Evolutionary conservation across 2,888 invertebrate genomes (phyloP), one percentile per base, ranked within the genome.

Genomic region (Drosophila neutralis): DNA sequence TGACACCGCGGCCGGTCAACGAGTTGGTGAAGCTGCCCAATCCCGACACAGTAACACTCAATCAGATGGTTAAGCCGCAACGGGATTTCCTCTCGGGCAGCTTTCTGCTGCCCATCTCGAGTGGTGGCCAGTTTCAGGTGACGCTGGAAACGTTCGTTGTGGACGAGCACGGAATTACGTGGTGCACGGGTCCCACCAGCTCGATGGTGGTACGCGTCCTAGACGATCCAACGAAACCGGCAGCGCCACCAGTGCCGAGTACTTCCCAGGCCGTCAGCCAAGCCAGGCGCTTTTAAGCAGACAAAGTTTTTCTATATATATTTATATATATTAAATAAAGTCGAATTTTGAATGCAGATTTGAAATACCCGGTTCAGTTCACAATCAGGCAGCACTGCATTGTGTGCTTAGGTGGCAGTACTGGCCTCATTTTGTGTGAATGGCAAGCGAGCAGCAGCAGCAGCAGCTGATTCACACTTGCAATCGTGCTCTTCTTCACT

Each of bases 21-120:
- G 89, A 84, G 51, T 10, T 54, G 73, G 78, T 66, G 1, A 92
- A 92, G 68, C 65, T 80, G 36, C 77, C 86, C n/a, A 62, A 78
- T 27, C 92, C 82, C 56, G 93, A 93, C 60, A 92, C 90, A 0
- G 93, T 95, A 11, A 94, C 94, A 0, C 94, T 97, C 61, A 96
- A 95, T 33, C 97, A 98, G 92, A 97, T 96, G 0, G 98, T 98
- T 4, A 95, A 95, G 13, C 98, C 98, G 0, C 97, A 98, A 88
- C 96, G 98, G 35, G 98, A 99, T 92, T 98, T 98, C 94, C 98
- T 99, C 93, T 97, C 97, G 0, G 97, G 98, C 0, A 98, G 98
- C 92, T 98, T 98, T 93, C 94, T 99, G 58, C 94, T 99, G 45
- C 92, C 92, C 24, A 91, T 92, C 82, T 94, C 94, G 10, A 92